Percentiles rank a stretch among this genome's conserved stretches.
These are phyloP conservation scores for Halesus radiatus DNA, from an alignment of 1,140 invertebrate genomes.

Conservation along the genomic window DNA sequence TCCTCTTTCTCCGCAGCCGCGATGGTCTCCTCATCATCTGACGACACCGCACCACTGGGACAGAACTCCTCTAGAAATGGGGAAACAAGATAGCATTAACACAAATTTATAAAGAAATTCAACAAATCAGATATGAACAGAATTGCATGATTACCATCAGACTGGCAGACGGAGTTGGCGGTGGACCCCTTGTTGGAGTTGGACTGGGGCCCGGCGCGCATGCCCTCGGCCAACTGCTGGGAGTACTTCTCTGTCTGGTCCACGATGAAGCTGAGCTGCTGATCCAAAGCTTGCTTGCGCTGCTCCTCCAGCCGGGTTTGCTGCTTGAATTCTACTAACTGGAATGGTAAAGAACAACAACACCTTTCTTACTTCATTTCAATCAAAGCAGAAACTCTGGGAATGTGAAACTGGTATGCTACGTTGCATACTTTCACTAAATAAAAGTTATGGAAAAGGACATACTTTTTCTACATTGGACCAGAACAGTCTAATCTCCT, in stretches of 20 bases:
- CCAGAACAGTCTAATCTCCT: conserved; percentile 97
- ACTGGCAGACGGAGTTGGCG: conserved; percentile 65
- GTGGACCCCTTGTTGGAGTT: conserved; percentile 63
- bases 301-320: conserved; percentile 94
- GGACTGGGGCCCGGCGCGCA: conserved; percentile 70
- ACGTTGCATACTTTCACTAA: no score
- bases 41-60: conserved; percentile 79
- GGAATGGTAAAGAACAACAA: conserved; percentile 53
- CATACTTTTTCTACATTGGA: conserved; percentile 92
- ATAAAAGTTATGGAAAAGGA: no score
- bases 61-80: conserved; percentile 81
- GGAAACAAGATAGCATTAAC: no score
- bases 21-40: conserved; percentile 97
- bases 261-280: conserved; percentile 98
- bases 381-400: no score
- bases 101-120: no score
- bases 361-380: no score
- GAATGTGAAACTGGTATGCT: no score
- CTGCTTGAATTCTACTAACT: conserved; percentile 96
- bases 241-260: conserved; percentile 99
- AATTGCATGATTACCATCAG: conserved; percentile 64
- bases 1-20: conserved; percentile 90
- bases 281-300: conserved; percentile 94
- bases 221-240: conserved; percentile 86
- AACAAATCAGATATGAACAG: no score